Evolutionary conservation across 2,888 invertebrate species (phyloP), one percentile per base, ranked within the genome.

Genomic region (Caenorhabditis japonica): DNA sequence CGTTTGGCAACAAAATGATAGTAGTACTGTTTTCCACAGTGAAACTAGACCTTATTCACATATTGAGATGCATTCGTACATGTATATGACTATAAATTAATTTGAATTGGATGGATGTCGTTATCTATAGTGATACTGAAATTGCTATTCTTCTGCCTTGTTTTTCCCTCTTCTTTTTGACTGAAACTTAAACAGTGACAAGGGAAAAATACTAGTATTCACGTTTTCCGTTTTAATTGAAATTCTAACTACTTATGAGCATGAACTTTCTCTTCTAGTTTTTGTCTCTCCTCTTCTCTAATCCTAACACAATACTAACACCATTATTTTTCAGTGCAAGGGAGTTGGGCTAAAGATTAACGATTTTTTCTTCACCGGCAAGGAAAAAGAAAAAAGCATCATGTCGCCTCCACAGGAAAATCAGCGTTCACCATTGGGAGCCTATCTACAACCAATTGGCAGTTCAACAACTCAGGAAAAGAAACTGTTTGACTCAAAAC

Each of bases 381-480:
- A 53, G 23, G 46, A 55, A 27, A 66, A 64, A 38, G 62, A 55
- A 21, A 21, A 25, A 39, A n/a, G n/a, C n/a, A 38, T 15, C 13
- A 66, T 66, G 66, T 43, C 66, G 19, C 66, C 66, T 3, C 56
- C 56, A 36, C 66, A 56, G 23, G 66, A 51, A 43, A 56, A 58
- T 19, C 53, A 44, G 15, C 56, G 56, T 3, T 43, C 56, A 15
- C 62, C 53, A 10, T 8, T 49, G 2, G 51, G 51, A 19, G 19
- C 30, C 46, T 46, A 46, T 27, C 25, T 27, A 25, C 25, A 25
- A 12, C 17, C 27, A 2, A 15, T 33, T 10, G 47, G 49, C 3
- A 30, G 30, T 30, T 10, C 30, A 49, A 43, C 39, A n/a, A 25
- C 13, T 46, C 8, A 30, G 23, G 17, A 25, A 27, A 15, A 36